Conservation (phyloP, 2,797 vertebrate genomes). For the Pseudopleuronectes americanus region DNA sequence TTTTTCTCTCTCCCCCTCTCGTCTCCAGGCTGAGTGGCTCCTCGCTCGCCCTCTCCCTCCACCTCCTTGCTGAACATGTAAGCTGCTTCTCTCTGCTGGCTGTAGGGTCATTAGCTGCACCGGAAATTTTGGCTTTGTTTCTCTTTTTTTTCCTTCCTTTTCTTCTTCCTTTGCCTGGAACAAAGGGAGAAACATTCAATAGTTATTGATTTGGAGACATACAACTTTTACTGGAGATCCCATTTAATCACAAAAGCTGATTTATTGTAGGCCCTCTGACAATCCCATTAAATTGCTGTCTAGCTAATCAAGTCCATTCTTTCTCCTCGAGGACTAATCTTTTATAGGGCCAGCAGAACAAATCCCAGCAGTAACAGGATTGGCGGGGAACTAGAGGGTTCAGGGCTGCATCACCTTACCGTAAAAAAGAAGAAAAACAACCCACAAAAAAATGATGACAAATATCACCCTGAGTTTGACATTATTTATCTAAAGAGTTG, state of each 20-base stretch:
- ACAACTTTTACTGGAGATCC: constrained; percentile 87
- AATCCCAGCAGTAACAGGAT: constrained; percentile 85
- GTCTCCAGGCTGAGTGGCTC: constrained; percentile 1
- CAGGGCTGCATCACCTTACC: constrained; percentile 39
- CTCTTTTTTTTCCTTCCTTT: constrained; percentile 22
- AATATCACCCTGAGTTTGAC: constrained; percentile 42
- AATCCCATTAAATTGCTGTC: constrained; percentile 91
- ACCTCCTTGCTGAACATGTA: constrained; percentile 43
- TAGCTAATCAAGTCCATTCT: constrained; percentile 89
- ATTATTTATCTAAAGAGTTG: constrained; percentile 27
- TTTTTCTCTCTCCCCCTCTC: too few relatives aligned
- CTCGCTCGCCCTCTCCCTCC: constrained; percentile 26
- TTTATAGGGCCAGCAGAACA: constrained; percentile 84
- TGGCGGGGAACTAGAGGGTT: constrained; percentile 69
- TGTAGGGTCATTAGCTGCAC: constrained; percentile 70
- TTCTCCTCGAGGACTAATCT: constrained; percentile 86
- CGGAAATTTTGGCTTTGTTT: constrained; percentile 77
- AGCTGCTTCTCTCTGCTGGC: constrained; percentile 60
- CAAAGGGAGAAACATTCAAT: constrained; percentile 85
- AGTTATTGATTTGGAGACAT: constrained; percentile 85
- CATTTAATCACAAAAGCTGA: constrained; percentile 91
- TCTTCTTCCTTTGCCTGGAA: constrained; percentile 58
- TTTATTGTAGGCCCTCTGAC: constrained; percentile 86
- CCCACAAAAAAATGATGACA: constrained; percentile 35
- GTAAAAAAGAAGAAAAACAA: constrained; percentile 68